Evolutionary conservation across 1,140 invertebrate genomes (phyloP).

Genomic region (Propsilocerus akamusi): DNA sequence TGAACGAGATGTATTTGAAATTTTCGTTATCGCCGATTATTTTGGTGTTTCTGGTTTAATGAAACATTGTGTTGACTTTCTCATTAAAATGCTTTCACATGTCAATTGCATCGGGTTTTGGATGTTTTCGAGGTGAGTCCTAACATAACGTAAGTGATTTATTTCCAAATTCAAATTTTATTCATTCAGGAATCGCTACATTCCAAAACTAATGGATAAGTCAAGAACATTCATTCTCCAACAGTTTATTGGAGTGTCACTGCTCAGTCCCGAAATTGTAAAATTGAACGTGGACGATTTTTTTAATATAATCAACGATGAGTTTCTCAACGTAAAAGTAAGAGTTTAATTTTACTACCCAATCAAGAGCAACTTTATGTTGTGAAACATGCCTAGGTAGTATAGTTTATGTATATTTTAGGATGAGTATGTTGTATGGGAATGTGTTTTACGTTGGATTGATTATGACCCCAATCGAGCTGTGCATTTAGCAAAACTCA

Average conservation of each 20-base stretch:
- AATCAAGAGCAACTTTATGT: no score
- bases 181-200: not conserved
- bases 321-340: conserved; percentile 44
- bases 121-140: conserved; percentile 45
- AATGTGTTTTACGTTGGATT: conserved; percentile 33
- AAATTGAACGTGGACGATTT: conserved; percentile 47
- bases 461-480: conserved; percentile 39
- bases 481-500: conserved; percentile 45
- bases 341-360: conserved; percentile 26
- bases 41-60: conserved; percentile 59
- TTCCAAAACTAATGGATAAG: conserved; percentile 46
- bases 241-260: conserved; percentile 49
- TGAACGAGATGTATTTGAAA: conserved; percentile 52
- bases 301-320: conserved; percentile 47
- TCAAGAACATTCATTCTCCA: conserved; percentile 50
- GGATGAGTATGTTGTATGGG: conserved; percentile 35
- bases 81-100: conserved; percentile 38
- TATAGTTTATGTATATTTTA: no score
- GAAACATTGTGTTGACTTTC: conserved; percentile 55
- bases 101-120: conserved; percentile 68
- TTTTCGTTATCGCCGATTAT: conserved; percentile 59
- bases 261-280: conserved; percentile 51
- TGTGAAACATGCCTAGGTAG: no score
- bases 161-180: conserved; percentile 40
- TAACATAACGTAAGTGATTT: conserved; percentile 18